Conservation (phyloP, 2,113 vertebrate species). For the Myiopsitta monachus region DNA sequence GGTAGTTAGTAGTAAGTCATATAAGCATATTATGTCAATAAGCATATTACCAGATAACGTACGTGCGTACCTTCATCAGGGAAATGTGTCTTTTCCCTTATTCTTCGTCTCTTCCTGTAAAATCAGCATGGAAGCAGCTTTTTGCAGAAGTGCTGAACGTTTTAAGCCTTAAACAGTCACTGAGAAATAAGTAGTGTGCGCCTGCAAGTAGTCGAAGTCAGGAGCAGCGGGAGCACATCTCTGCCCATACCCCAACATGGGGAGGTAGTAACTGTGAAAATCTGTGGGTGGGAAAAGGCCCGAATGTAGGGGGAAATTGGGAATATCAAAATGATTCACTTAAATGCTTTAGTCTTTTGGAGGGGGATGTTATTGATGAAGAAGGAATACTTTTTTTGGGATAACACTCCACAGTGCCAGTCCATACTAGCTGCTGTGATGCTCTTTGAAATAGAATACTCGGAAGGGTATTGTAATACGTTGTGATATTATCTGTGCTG, state of each 20-base stretch:
- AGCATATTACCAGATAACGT: background rate
- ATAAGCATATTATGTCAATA: too few relatives aligned
- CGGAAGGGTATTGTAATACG: background rate
- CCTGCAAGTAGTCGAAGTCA: background rate
- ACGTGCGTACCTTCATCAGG: background rate
- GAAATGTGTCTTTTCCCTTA: background rate
- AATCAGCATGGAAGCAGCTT: background rate
- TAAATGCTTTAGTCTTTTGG: background rate
- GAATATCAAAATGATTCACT: background rate
- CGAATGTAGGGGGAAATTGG: background rate
- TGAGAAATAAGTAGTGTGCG: background rate
- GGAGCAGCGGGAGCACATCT: background rate
- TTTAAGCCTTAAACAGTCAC: background rate
- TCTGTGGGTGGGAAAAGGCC: background rate
- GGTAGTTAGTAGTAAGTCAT: background rate
- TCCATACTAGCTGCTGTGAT: background rate
- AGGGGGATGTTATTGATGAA: background rate
- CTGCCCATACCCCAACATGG: background rate
- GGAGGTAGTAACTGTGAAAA: background rate
- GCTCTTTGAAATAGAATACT: background rate
- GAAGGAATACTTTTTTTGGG: background rate
- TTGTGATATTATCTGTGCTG: background rate
- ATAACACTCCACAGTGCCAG: background rate
- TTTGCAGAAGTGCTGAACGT: background rate
- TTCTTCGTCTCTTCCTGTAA: background rate